Base-by-base conservation (phyloP, 37 sponge, comb jelly and placozoan genomes). In the Diacarnus erythraeanus region DNA sequence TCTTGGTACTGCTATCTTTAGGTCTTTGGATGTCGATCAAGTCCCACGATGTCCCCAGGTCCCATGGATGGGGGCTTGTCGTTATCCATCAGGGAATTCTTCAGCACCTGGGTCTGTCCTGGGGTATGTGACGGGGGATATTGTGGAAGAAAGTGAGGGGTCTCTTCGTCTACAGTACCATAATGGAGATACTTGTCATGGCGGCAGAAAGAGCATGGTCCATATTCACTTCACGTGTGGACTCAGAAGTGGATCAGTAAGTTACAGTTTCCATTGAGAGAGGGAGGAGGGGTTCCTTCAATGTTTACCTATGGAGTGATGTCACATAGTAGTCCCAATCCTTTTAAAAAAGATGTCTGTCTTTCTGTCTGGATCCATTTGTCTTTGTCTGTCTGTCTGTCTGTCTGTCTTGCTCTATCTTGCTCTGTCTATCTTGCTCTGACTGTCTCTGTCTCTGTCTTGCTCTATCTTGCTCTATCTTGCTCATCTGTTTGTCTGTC, bases 51-150 rank as follows among this genome's bases (percentile, higher is more conserved):
- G 87, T 65, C 81, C 87, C 0, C 71, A 68, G 42, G 26, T 38
- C 38, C 27, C 54, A 3, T 75, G 81, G 17, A 80, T 87, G 79
- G 87, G 87, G 23, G 87, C 76, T n/a, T 87, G 87, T 68, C 47
- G 59, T 26, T 80, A 57, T 71, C 23, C 30, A 3, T 30, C 31
- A 34, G 43, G 59, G 9, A 26, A 10, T 12, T 59, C 31, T 23
- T 6, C 59, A 0, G 4, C n/a, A 60, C 3, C 3, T 20, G 66
- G 66, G 17, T 31, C 34, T 1, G 66, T 30, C 1, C 60, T 88
- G 56, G 88, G 88, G 18, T 77, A 43, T 36, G 73, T 88, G 66
- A 77, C 71, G 0, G 68, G 83, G 60, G 78, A 88, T 59, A 43
- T 88, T 39, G 66, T 72, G 57, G 88, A 79, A 59, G 71, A 57